Percentiles rank a stretch among this genome's conserved stretches.
Conservation (phyloP, 1,140 invertebrate species). For the Drosophila repleta region DNA sequence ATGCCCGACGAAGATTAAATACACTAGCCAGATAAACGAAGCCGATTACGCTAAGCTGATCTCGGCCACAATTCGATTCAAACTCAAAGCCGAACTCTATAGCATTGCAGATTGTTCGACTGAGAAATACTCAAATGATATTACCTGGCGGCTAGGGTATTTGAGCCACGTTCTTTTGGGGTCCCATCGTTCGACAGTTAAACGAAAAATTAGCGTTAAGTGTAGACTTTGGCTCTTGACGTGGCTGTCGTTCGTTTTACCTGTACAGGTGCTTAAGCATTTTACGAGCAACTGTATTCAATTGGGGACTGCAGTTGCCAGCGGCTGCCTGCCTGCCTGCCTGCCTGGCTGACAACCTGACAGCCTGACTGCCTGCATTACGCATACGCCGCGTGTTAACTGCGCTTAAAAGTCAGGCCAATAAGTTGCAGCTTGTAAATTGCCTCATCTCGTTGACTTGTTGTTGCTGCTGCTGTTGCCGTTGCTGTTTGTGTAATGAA, state of each 20-base stretch:
- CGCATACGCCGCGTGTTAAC: slow-evolving; percentile 77
- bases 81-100: too few relatives aligned
- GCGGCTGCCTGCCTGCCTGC: slow-evolving; percentile 29
- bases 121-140: background rate
- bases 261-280: slow-evolving; percentile 76
- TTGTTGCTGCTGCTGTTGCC: slow-evolving; percentile 43
- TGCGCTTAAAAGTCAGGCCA: slow-evolving; percentile 79
- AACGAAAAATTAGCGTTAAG: slow-evolving; percentile 78
- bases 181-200: slow-evolving; percentile 71
- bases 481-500: slow-evolving; percentile 79
- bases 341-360: slow-evolving; percentile 41
- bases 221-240: slow-evolving; percentile 25
- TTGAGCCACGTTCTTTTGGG: background rate
- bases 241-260: slow-evolving; percentile 42
- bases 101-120: too few relatives aligned
- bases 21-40: slow-evolving; percentile 1
- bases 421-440: slow-evolving; percentile 68
- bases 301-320: slow-evolving; percentile 47
- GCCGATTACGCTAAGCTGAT: background rate
- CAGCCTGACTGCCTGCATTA: slow-evolving; percentile 57
- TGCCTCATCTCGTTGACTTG: slow-evolving; percentile 52
- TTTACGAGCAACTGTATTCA: slow-evolving; percentile 80
- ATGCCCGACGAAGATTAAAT: slow-evolving; percentile 18
- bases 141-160: background rate
- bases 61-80: background rate